Evolutionary conservation across 2,797 vertebrate species (phyloP).

Genomic region (Xerus rutilus): DNA sequence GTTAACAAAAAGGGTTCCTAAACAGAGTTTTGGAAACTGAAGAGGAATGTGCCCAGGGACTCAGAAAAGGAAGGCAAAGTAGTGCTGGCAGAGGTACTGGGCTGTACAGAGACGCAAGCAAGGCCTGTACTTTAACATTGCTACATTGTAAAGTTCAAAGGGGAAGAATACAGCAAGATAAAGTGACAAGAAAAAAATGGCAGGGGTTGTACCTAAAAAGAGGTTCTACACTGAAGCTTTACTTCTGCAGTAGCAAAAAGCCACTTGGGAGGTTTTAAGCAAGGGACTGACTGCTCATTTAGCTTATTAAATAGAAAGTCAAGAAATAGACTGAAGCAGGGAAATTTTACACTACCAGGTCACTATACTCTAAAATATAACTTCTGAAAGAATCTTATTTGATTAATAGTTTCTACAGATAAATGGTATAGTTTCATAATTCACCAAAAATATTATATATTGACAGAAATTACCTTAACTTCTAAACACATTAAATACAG

Average conservation of each 20-base stretch:
- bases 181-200: not conserved
- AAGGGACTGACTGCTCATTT: not conserved
- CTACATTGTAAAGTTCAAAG: not conserved
- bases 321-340: not conserved
- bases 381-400: not conserved
- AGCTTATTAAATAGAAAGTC: slow-evolving; percentile 21
- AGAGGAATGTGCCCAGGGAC: not conserved
- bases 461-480: not conserved
- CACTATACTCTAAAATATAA: not conserved
- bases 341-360: not conserved
- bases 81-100: not conserved
- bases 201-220: not conserved
- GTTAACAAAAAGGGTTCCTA: not conserved
- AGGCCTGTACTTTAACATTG: not conserved
- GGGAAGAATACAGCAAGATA: not conserved
- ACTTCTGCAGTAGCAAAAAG: not conserved
- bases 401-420: not conserved
- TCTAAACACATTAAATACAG: slow-evolving; percentile 19
- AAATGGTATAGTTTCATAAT: slow-evolving; percentile 29
- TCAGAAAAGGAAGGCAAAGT: not conserved
- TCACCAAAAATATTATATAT: slow-evolving; percentile 37
- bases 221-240: not conserved
- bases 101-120: not conserved
- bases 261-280: not conserved
- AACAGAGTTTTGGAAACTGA: not conserved